These are phyloP conservation scores for Syrphus vitripennis DNA, from an alignment of 2,888 invertebrate species.

Conservation along the genomic window DNA sequence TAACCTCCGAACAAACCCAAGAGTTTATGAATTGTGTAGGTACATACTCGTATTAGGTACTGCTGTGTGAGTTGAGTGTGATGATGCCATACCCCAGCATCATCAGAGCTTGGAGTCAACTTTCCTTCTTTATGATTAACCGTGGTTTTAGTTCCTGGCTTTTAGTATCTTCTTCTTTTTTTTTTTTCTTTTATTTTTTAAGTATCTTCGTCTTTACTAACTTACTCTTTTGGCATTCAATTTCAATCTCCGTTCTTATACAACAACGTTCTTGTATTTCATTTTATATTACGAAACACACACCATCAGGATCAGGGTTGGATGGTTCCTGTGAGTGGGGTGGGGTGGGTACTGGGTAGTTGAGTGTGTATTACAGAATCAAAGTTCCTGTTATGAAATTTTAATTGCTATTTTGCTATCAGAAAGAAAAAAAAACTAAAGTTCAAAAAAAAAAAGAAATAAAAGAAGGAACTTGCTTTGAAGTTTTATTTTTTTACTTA, in stretches of 20 bases:
- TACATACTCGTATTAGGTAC: too few relatives aligned
- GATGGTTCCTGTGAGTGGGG: neutral
- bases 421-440: constrained; percentile 20
- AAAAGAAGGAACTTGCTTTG: neutral
- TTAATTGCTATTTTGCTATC: constrained; percentile 57
- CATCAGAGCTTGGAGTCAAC: constrained; percentile 7
- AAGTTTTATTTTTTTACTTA: constrained; percentile 7
- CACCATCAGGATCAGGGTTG: neutral
- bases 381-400: constrained; percentile 50
- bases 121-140: constrained; percentile 48
- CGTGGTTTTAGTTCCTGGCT: constrained; percentile 39
- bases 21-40: constrained; percentile 54
- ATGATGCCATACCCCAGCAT: neutral
- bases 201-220: constrained; percentile 9
- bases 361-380: constrained; percentile 29
- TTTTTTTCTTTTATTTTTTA: neutral
- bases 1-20: constrained; percentile 53
- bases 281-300: neutral
- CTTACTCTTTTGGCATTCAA: constrained; percentile 32
- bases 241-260: constrained; percentile 56
- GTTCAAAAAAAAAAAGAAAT: neutral
- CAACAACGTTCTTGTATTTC: constrained; percentile 14
- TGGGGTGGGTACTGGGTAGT: neutral
- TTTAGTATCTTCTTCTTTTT: neutral
- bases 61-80: neutral